Base-by-base conservation (phyloP, 92 coral and sea anemone species). In the Palythoa heliodiscus region DNA sequence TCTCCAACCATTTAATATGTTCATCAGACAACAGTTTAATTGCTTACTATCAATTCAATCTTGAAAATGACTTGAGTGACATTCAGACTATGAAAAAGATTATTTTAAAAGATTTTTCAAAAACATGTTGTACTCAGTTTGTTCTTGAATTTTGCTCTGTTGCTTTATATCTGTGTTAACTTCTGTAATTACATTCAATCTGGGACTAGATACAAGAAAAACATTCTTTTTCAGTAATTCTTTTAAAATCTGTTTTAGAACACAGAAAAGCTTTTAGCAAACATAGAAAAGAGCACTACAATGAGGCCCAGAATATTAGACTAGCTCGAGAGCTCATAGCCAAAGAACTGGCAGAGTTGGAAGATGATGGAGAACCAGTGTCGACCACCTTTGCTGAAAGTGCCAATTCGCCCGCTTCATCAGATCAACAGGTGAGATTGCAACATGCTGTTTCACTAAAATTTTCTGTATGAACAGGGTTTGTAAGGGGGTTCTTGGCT, bases 291-390 rank as follows among this genome's bases (percentile, higher is more conserved):
- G 84, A 90, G 38, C 99, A 97, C 76, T 97, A 97, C 78, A 97
- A 97, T 83, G 99, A 97, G 85, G 93, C 90, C 47, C 91, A 87
- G 14, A 88, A 95, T 71, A 96, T 97, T 11, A 93, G 93, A 81
- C 89, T 94, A 74, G 99, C 99, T 79, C 86, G 99, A 54, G 93
- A 93, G 82, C 87, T 97, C 15, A 97, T 97, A 87, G 98, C 93
- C 50, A 93, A 97, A 67, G 99, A 97, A 76, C 75, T 94, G 3
- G 94, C 90, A n/a, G 98, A 93, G 35, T 53, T 94, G 60, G 98
- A 95, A 84, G 97, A 95, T 80, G 98, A 91, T 35, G 91, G 87
- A 0, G 92, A 93, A 68, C 70, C 81, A 15, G 50, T 70, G 17
- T 52, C 57, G 38, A 78, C 78, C 0, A 79, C 85, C 60, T 75